Conservation (phyloP, 2,888 invertebrate genomes). For the Scaptodrosophila latifasciaeformis region DNA sequence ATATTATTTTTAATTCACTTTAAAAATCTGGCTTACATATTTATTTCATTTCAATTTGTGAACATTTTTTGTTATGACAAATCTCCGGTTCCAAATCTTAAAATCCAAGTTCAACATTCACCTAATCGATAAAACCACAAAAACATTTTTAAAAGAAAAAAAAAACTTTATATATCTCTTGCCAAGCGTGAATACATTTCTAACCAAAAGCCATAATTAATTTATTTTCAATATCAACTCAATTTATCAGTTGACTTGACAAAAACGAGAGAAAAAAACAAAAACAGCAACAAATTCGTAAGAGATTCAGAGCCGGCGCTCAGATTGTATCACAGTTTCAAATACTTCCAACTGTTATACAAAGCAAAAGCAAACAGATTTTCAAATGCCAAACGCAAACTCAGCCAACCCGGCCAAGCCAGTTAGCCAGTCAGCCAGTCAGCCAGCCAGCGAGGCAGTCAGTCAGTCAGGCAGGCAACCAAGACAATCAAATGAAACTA, state of each 20-base stretch:
- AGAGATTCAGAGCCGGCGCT: constrained; percentile 15
- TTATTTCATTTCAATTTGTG: neutral
- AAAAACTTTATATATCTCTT: neutral
- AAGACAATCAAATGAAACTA: constrained; percentile 57
- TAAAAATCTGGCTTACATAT: neutral
- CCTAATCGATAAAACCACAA: constrained; percentile 11
- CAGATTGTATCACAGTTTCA: constrained; percentile 3
- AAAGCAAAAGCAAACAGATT: constrained; percentile 1
- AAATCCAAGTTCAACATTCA: constrained; percentile 3
- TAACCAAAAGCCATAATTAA: constrained; percentile 57
- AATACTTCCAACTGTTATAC: constrained; percentile 39
- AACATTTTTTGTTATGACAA: neutral
- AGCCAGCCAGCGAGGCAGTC: too few species aligned
- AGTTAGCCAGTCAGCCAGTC: too few species aligned
- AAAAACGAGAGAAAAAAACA: too few species aligned
- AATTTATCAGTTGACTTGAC: constrained; percentile 67
- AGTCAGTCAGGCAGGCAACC: too few species aligned
- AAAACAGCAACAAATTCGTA: constrained; percentile 51
- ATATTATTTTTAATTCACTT: too few species aligned
- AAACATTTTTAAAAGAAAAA: neutral
- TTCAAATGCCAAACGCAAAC: constrained; percentile 24
- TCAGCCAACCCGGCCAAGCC: constrained; percentile 19
- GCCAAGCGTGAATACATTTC: constrained; percentile 34
- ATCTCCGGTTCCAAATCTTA: neutral
- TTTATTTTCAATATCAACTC: constrained; percentile 68